Evolutionary conservation across 2,797 vertebrate genomes (phyloP).

Genomic region (Ctenopoma multispine): DNA sequence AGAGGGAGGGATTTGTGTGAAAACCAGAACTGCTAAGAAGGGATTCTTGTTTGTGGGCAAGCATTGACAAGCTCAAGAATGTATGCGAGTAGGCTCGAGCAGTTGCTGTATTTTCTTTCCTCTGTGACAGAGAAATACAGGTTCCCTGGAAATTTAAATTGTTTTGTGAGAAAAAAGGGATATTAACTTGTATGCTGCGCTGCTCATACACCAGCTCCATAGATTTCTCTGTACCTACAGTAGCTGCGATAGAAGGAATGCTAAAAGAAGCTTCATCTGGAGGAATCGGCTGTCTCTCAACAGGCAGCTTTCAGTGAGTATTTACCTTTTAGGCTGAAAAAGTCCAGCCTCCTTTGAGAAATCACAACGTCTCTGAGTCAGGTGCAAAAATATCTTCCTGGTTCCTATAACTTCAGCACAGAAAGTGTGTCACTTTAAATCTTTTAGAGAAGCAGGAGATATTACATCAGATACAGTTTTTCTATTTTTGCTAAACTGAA

Average conservation of each 20-base stretch:
- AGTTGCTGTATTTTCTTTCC: conserved; percentile 5
- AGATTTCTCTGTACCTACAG: conserved; percentile 32
- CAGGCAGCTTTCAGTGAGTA: conserved; percentile 62
- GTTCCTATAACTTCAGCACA: conserved; percentile 3
- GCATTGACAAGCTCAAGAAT: conserved; percentile 77
- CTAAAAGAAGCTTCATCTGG: conserved; percentile 39
- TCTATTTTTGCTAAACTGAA: conserved; percentile 8
- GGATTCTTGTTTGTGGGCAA: conserved; percentile 58
- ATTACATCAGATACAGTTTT: neutral
- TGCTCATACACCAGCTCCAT: conserved; percentile 28
- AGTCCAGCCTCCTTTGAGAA: conserved; percentile 12
- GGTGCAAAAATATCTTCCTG: conserved; percentile 17
- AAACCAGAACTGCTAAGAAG: conserved; percentile 27
- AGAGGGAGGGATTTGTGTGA: conserved; percentile 20
- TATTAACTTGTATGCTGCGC: conserved; percentile 38
- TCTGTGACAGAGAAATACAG: conserved; percentile 32
- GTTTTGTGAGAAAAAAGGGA: conserved; percentile 30
- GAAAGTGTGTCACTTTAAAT: conserved; percentile 5
- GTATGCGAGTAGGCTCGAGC: conserved; percentile 44
- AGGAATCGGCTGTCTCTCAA: conserved; percentile 35
- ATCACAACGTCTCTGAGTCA: conserved; percentile 13
- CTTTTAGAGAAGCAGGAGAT: conserved; percentile 10
- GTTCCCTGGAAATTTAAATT: conserved; percentile 29
- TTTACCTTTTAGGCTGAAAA: conserved; percentile 49
- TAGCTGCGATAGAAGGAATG: conserved; percentile 36